These are phyloP conservation scores for Oopsacas minuta DNA, from an alignment of 37 sponge, comb jelly and placozoan species.

Conservation along the genomic window DNA sequence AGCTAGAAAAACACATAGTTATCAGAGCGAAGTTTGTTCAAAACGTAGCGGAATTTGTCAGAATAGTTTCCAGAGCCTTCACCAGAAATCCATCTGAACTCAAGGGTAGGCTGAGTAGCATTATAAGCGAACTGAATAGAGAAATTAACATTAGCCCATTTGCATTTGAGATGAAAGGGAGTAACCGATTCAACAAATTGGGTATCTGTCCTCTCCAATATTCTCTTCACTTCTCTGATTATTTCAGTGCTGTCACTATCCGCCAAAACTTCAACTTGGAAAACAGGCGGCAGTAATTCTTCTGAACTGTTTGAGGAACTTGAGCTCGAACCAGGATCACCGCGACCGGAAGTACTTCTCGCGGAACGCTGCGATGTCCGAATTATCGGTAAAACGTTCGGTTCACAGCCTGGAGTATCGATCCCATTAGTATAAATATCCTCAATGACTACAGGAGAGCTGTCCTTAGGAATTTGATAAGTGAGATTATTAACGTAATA, in stretches of 20 bases:
- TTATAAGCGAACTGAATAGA: background rate
- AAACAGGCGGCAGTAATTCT: background rate
- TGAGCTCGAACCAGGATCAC: background rate
- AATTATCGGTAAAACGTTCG: background rate
- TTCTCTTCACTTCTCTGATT: background rate
- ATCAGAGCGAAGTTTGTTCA: background rate
- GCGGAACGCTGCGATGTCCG: background rate
- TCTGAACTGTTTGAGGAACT: background rate
- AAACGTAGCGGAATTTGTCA: background rate
- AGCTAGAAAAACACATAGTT: background rate
- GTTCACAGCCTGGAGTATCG: background rate
- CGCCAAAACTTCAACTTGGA: slow-evolving; percentile 1
- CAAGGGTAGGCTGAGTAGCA: background rate
- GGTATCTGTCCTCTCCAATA: background rate
- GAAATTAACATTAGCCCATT: background rate
- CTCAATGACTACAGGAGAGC: background rate
- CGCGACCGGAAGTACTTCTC: background rate
- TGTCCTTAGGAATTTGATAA: background rate
- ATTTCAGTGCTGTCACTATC: background rate
- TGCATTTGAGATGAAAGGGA: background rate
- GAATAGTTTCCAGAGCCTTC: background rate
- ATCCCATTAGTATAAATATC: background rate
- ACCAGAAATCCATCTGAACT: slow-evolving; percentile 2
- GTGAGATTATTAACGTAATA: background rate
- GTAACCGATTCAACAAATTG: background rate